Evolutionary conservation across 1,140 invertebrate species (phyloP), one percentile per base, ranked within the genome.

Genomic region (Hirudo medicinalis): DNA sequence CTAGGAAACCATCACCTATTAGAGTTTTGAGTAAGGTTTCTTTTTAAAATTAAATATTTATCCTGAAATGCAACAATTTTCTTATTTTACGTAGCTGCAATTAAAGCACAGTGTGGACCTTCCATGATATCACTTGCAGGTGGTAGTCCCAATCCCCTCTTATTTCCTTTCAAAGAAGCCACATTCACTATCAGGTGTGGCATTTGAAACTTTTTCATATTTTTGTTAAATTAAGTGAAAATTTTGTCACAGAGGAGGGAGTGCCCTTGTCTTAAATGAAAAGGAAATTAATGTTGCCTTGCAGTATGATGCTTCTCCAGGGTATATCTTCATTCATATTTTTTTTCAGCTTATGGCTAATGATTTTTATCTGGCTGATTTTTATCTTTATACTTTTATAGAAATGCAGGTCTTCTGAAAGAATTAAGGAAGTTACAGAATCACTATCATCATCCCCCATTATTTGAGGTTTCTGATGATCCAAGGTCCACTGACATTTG

Each of bases 291-390:
- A 82, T 0, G 80, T 82, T 27, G 87, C 87, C 13, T 79, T 90
- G 22, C 89, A 90, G 76, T 91, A 91, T 78, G 84, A 88, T 71
- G 87, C 88, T 22, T 87, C 88, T 36, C 85, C 87, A 79, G 89
- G 89, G 80, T 90, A 80, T 74, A 60, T 63, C 57, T 63, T 11
- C 57, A 63, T 25, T 63, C 19, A 22, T 4, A 11, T 15, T 49
- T 49, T 49, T 2, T 49, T 5, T 49, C 15, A 15, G 32, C 15
- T 49, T 49, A 9, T 49, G 13, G 11, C 43, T 49, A 13, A 49
- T 49, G 43, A 49, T 1, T 17, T 70, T 27, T 57, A 20, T 29
- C 54, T 55, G 32, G 54, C 71, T 55, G n/a, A n/a, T n/a, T n/a
- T n/a, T n/a, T n/a, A n/a, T n/a, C n/a, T n/a, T n/a, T n/a, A n/a